These are phyloP conservation scores for Pseudomyrmex flavicornis DNA, from an alignment of 1,140 invertebrate genomes.

Conservation along the genomic window DNA sequence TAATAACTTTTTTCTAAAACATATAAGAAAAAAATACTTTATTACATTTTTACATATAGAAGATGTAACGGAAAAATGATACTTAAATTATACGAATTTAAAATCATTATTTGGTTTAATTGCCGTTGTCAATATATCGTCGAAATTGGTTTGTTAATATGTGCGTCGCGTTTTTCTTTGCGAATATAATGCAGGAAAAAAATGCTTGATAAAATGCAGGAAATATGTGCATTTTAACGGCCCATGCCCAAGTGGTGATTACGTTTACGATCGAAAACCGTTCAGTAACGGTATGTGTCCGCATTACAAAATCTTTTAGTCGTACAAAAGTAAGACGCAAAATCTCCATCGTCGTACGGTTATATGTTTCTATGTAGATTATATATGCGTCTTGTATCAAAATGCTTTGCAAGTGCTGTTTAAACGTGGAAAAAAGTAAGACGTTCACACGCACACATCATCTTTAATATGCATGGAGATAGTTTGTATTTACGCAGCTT, in stretches of 20 bases:
- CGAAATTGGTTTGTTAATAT: background rate
- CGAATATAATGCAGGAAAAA: no score
- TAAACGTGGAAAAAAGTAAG: background rate
- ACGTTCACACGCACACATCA: background rate
- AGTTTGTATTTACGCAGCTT: no score
- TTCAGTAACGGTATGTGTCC: conserved; percentile 51
- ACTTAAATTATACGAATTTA: conserved; percentile 26
- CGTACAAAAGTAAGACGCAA: conserved; percentile 20
- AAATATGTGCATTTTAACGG: conserved; percentile 10
- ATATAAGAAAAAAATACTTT: no score
- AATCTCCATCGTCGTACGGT: conserved; percentile 58
- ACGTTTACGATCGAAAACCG: conserved; percentile 11
- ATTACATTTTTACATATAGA: background rate
- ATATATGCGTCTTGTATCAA: background rate
- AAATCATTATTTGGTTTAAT: conserved; percentile 23
- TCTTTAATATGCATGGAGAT: no score
- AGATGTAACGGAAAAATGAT: conserved; percentile 11
- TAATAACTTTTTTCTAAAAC: no score
- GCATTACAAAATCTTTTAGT: conserved; percentile 28
- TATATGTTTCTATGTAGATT: conserved; percentile 3
- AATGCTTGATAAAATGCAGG: background rate
- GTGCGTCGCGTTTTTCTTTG: background rate
- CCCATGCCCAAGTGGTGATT: background rate
- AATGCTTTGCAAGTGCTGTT: background rate
- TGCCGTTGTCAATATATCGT: conserved; percentile 15